Evolutionary conservation across 2,888 invertebrate species (phyloP).

Genomic region (Encarsia formosa): DNA sequence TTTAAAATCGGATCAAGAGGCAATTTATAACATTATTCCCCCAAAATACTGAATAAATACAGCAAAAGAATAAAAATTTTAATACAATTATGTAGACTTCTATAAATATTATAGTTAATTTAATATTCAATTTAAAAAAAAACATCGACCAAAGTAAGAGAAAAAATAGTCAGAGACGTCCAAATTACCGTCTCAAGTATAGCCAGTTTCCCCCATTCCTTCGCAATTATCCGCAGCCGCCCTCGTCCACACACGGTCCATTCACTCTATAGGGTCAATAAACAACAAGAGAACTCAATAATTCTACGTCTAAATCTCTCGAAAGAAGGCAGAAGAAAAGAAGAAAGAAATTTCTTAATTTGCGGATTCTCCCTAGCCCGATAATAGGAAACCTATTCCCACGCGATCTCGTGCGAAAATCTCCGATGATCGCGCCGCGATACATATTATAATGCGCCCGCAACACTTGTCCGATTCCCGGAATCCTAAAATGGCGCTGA

Average conservation of each 20-base stretch:
- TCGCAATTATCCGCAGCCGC: constrained; percentile 14
- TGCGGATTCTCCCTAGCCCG: constrained; percentile 8
- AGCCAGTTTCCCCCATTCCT: constrained; percentile 8
- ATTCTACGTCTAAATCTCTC: too few relatives aligned
- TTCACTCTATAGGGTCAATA: constrained; percentile 12
- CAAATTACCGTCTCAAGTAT: too few relatives aligned
- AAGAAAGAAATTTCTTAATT: constrained; percentile 26
- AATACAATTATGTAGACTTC: too few relatives aligned
- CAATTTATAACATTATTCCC: too few relatives aligned
- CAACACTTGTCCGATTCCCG: constrained; percentile 9
- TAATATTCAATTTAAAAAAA: too few relatives aligned
- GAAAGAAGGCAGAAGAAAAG: constrained; percentile 14
- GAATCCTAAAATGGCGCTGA: constrained; percentile 30
- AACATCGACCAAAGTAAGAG: neutral
- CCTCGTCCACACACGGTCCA: neutral
- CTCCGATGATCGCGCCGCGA: neutral
- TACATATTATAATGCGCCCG: neutral
- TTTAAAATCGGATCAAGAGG: too few relatives aligned
- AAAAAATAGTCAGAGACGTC: too few relatives aligned
- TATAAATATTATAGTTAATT: too few relatives aligned
- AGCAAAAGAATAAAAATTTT: too few relatives aligned
- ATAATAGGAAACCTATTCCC: constrained; percentile 16
- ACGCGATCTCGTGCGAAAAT: constrained; percentile 8
- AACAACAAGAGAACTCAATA: constrained; percentile 24
- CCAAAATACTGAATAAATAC: too few relatives aligned